These are phyloP conservation scores for Varroa destructor DNA, from an alignment of 1,140 invertebrate species.

Conservation along the genomic window DNA sequence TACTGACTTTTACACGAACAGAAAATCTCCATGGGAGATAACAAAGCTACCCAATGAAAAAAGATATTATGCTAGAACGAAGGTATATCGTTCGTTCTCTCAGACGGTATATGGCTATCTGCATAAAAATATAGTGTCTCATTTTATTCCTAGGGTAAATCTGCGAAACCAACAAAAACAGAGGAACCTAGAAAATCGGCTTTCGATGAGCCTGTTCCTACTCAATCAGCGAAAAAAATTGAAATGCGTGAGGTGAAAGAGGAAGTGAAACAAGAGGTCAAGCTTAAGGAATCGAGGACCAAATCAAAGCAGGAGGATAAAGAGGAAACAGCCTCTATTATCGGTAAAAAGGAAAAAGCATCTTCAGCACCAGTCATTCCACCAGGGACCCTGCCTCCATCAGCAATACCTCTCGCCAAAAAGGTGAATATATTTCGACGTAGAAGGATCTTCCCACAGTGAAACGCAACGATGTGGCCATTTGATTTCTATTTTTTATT, in stretches of 20 bases:
- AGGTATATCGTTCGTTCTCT: no score
- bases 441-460: no score
- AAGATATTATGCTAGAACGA: not conserved
- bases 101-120: no score
- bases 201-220: conserved; percentile 18
- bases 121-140: no score
- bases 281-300: not conserved
- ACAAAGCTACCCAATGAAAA: no score
- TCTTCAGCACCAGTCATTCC: not conserved
- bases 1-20: no score
- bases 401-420: no score
- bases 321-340: not conserved
- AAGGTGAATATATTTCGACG: no score
- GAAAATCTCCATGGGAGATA: no score
- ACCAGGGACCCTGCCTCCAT: not conserved
- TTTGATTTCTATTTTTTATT: no score
- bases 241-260: conserved; percentile 20
- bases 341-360: not conserved
- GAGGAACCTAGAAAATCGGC: conserved; percentile 10
- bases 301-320: not conserved
- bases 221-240: not conserved
- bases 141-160: not conserved
- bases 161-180: not conserved
- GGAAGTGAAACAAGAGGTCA: not conserved
- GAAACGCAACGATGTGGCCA: no score